Evolutionary conservation across 1,140 invertebrate genomes (phyloP).

Genomic region (Belonocnema kinseyi): DNA sequence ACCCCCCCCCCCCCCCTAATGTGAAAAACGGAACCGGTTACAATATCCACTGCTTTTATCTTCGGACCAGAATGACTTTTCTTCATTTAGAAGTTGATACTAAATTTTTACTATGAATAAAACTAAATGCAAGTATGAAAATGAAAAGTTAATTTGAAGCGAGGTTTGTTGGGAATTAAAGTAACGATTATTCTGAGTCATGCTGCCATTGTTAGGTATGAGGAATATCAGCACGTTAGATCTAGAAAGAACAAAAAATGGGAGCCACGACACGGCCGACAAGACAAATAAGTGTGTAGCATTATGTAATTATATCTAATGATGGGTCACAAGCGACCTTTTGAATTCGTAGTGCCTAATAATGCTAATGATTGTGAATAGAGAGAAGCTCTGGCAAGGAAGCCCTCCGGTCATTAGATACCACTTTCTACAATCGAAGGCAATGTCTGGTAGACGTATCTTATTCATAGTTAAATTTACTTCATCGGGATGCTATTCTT

Average conservation of each 20-base stretch:
- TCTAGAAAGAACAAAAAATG: background rate
- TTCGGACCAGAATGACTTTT: too few species aligned
- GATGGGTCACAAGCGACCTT: slow-evolving; percentile 16
- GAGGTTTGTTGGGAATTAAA: too few species aligned
- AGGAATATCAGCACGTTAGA: background rate
- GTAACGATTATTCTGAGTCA: background rate
- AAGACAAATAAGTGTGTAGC: slow-evolving; percentile 12
- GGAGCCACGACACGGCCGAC: background rate
- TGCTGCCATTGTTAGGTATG: background rate
- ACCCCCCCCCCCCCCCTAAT: too few species aligned
- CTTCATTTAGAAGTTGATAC: too few species aligned
- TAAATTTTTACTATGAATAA: too few species aligned
- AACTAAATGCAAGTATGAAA: too few species aligned
- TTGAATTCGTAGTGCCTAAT: slow-evolving; percentile 22
- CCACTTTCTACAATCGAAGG: slow-evolving; percentile 4
- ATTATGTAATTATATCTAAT: slow-evolving; percentile 21
- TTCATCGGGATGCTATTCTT: too few species aligned
- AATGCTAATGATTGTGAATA: slow-evolving; percentile 1
- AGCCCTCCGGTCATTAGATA: background rate
- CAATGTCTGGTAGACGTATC: background rate
- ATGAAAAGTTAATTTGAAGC: too few species aligned
- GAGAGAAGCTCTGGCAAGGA: too few species aligned
- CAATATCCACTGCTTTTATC: too few species aligned
- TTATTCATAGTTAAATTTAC: background rate
- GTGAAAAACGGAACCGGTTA: too few species aligned